Evolutionary conservation across 2,797 vertebrate genomes (phyloP).

Genomic region (Phataginus tetradactyla): DNA sequence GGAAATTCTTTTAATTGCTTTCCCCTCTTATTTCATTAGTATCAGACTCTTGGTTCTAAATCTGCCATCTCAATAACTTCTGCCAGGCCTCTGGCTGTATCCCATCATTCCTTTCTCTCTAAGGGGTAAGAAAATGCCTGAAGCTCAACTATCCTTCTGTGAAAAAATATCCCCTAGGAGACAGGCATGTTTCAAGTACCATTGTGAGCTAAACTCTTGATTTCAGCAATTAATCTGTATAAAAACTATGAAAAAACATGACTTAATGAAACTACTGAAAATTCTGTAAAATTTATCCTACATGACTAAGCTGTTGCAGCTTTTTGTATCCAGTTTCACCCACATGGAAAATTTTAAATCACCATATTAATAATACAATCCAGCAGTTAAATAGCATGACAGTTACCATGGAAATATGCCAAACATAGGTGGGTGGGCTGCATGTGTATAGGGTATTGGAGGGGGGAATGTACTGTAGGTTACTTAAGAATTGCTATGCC

Average conservation of each 20-base stretch:
- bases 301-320: conserved; percentile 32
- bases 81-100: background rate
- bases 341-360: conserved; percentile 64
- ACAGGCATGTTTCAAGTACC: conserved; percentile 19
- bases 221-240: conserved; percentile 51
- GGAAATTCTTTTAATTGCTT: conserved; percentile 1
- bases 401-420: conserved; percentile 65
- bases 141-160: conserved; percentile 15
- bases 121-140: background rate
- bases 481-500: background rate
- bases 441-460: background rate
- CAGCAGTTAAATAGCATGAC: conserved; percentile 13
- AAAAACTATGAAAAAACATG: conserved; percentile 45
- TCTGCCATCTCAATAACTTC: background rate
- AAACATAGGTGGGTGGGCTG: conserved; percentile 32
- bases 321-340: conserved; percentile 48
- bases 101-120: background rate
- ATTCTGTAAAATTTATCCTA: conserved; percentile 47
- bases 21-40: background rate
- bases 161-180: background rate
- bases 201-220: conserved; percentile 58
- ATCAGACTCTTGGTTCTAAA: background rate
- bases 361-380: conserved; percentile 42
- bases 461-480: background rate
- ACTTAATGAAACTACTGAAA: conserved; percentile 27